Percentiles rank a stretch among this genome's conserved stretches.
These are phyloP conservation scores for Zaprionus ornatus DNA, from an alignment of 1,140 invertebrate genomes.

Conservation along the genomic window DNA sequence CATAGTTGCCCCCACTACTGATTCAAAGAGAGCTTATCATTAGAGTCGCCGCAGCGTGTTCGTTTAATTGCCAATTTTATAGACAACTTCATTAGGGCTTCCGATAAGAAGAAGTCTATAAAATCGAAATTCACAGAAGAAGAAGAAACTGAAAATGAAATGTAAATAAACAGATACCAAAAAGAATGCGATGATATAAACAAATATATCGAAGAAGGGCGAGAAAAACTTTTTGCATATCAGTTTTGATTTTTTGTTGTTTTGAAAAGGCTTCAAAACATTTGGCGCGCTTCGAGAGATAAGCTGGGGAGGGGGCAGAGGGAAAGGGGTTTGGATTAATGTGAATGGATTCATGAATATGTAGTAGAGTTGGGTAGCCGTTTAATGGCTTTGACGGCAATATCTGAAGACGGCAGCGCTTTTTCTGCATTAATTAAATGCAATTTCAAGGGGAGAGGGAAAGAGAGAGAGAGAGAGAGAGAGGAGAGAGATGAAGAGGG, in stretches of 20 bases:
- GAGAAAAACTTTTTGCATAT: conserved; percentile 66
- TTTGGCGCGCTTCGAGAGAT: conserved; percentile 57
- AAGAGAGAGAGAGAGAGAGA: background rate
- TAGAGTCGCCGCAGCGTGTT: conserved; percentile 48
- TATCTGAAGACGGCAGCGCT: conserved; percentile 43
- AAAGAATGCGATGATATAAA: conserved; percentile 62
- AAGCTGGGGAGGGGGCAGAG: background rate
- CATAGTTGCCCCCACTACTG: conserved; percentile 16
- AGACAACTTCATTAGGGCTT: conserved; percentile 71
- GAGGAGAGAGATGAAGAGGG: background rate
- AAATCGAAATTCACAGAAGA: conserved; percentile 49
- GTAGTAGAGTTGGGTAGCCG: conserved; percentile 33
- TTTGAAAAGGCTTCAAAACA: conserved; percentile 30
- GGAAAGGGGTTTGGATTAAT: conserved; percentile 1
- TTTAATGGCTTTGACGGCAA: conserved; percentile 44
- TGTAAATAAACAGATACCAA: conserved; percentile 9
- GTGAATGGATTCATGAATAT: conserved; percentile 56
- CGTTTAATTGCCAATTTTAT: conserved; percentile 80
- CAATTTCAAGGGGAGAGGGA: conserved; percentile 48
- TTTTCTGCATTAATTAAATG: conserved; percentile 64
- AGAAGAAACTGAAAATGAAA: background rate
- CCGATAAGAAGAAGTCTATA: conserved; percentile 65
- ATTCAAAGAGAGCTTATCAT: conserved; percentile 45
- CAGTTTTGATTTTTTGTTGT: conserved; percentile 17
- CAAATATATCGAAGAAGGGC: conserved; percentile 35